phyloP scores from a whole-genome alignment of 2,888 invertebrate genomes.

The Escarpia spicata region DNA sequence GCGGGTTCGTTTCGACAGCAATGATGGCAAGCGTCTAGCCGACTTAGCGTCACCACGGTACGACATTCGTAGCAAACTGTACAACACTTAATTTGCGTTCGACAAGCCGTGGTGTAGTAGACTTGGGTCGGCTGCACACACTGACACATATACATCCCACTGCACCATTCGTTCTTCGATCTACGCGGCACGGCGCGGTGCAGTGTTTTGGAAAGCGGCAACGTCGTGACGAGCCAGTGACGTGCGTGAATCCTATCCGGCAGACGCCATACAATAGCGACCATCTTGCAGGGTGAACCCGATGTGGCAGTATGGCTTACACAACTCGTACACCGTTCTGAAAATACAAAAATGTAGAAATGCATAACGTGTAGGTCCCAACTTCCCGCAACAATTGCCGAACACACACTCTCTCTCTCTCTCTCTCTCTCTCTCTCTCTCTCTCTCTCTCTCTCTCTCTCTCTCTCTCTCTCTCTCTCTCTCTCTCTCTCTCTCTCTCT shows the following conservation, averaged over 20 bases:
- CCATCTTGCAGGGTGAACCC: not conserved
- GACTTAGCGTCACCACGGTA: not conserved
- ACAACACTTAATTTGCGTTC: not conserved
- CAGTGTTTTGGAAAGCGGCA: not conserved
- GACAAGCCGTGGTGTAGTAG: not conserved
- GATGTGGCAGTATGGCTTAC: not conserved
- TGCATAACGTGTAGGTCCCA: no score
- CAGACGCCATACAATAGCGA: not conserved
- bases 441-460: not conserved
- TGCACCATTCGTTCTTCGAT: no score
- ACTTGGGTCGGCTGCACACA: not conserved
- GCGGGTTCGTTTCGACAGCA: not conserved
- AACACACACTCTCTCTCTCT: no score
- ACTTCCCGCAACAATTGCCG: no score
- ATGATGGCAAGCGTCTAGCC: not conserved
- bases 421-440: no score
- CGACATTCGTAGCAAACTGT: not conserved
- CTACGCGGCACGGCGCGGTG: not conserved
- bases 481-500: slow-evolving; percentile 19
- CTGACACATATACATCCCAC: not conserved
- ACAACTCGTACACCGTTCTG: not conserved
- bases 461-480: not conserved
- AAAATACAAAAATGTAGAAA: not conserved
- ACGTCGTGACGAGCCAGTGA: not conserved
- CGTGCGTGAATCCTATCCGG: not conserved